phyloP scores from a whole-genome alignment of 2,888 invertebrate genomes.

The Chrysomela aeneicollis region DNA sequence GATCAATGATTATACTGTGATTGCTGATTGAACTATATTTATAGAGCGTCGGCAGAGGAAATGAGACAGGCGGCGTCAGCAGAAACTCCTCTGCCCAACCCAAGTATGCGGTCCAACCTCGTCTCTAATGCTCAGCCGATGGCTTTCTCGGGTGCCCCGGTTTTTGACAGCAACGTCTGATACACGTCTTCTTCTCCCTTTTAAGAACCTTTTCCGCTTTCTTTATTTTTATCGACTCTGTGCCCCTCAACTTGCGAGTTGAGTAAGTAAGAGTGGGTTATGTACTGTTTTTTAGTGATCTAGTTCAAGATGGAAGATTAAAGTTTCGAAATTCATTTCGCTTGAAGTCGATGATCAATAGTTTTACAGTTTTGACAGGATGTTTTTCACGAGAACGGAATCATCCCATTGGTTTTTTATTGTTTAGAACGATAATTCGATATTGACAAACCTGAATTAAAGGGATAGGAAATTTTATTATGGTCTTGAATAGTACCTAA shows the following conservation, averaged over 20 bases:
- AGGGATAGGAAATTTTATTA: too few relatives aligned
- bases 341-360: too few relatives aligned
- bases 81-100: conserved; percentile 55
- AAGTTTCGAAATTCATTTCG: too few relatives aligned
- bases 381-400: too few relatives aligned
- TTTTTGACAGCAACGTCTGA: conserved; percentile 74
- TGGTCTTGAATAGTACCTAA: too few relatives aligned
- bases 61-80: conserved; percentile 76
- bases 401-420: too few relatives aligned
- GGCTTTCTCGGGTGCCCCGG: conserved; percentile 75
- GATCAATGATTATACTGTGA: conserved; percentile 8
- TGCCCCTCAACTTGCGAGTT: background rate
- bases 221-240: background rate
- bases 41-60: conserved; percentile 79
- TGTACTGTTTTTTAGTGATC: too few relatives aligned
- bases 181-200: conserved; percentile 35
- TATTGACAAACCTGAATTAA: too few relatives aligned
- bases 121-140: conserved; percentile 84
- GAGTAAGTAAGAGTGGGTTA: background rate
- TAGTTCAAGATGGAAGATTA: too few relatives aligned
- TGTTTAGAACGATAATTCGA: too few relatives aligned
- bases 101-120: conserved; percentile 76
- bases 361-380: too few relatives aligned
- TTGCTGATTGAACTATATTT: conserved; percentile 11
- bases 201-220: background rate